These are phyloP conservation scores for Electrophaes corylata DNA, from an alignment of 2,888 invertebrate genomes.

Conservation along the genomic window DNA sequence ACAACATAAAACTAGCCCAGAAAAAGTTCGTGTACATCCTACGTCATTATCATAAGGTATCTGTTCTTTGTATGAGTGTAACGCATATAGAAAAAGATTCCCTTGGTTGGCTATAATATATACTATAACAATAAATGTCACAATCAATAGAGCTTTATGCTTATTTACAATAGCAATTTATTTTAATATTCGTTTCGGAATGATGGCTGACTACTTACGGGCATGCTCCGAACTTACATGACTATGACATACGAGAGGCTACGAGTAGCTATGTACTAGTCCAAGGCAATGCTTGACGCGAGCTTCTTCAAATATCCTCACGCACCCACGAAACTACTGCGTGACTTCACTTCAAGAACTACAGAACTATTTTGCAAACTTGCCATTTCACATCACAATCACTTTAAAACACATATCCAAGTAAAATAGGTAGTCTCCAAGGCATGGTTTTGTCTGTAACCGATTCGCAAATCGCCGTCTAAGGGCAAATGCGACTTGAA, in stretches of 20 bases:
- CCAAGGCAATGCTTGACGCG: conserved; percentile 20
- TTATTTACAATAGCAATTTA: conserved; percentile 19
- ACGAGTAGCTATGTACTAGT: conserved; percentile 21
- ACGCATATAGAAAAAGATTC: background rate
- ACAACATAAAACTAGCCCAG: background rate
- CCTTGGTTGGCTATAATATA: background rate
- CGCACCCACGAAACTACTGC: conserved; percentile 36
- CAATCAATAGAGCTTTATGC: conserved; percentile 21
- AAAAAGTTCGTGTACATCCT: background rate
- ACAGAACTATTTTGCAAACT: conserved; percentile 14
- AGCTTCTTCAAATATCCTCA: conserved; percentile 39
- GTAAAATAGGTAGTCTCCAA: background rate
- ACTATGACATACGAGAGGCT: conserved; percentile 11
- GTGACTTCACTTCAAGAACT: conserved; percentile 32
- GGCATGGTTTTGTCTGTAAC: conserved; percentile 46
- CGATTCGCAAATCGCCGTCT: conserved; percentile 50
- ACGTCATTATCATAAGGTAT: too few relatives aligned
- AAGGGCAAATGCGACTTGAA: conserved; percentile 73
- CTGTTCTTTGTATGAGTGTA: too few relatives aligned
- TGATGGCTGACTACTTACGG: conserved; percentile 1
- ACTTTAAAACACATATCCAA: conserved; percentile 21
- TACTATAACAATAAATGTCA: conserved; percentile 18
- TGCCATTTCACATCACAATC: conserved; percentile 18
- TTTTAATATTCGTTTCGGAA: conserved; percentile 20
- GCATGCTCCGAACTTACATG: conserved; percentile 26